Evolutionary conservation across 2,888 invertebrate genomes (phyloP), one percentile per base, ranked within the genome.

Genomic region (Cremastinae sp.): DNA sequence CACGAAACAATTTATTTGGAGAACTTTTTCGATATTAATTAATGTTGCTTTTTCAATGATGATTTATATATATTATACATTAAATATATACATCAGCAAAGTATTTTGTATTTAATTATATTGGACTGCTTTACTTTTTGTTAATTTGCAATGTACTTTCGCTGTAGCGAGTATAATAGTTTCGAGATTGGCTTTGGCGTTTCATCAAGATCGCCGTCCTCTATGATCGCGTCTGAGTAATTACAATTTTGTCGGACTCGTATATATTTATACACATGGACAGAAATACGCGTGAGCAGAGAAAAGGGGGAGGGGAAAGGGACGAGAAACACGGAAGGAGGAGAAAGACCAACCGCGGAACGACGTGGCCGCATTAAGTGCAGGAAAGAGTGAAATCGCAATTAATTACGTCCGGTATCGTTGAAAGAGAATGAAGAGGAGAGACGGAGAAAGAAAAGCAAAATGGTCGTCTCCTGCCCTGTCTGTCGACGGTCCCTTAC

Each of bases 351-450:
- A 79, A 85, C 84, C 84, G 74, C 83, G 83, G 78, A 79, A 81
- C 82, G 81, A 82, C 81, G 81, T 20, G 47, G 79, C 78, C 79
- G 82, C 81, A 85, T 84, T 84, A 86, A 85, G 84, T 82, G 85
- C 83, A 85, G 83, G 82, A 87, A 87, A 84, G 86, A 86, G 85
- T 84, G 84, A 86, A 87, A 86, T 87, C 84, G 85, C 83, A 86
- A 87, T 87, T 87, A 87, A 87, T 87, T 87, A 85, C 85, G 84
- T 83, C 79, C 80, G 75, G 65, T 58, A 69, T 74, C 69, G 73
- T 71, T 51, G 38, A 38, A 28, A 16, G 49, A 51, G 16, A 41
- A 22, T 8, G 41, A 59, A 22, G 28, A 16, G 12, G 36, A 14
- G 43, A 20, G n/a, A 34, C 8, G 10, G 22, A 41, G 28, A 36